Evolutionary conservation across 2,113 vertebrate species (phyloP), one percentile per base, ranked within the genome.

Genomic region (Orycteropus afer): DNA sequence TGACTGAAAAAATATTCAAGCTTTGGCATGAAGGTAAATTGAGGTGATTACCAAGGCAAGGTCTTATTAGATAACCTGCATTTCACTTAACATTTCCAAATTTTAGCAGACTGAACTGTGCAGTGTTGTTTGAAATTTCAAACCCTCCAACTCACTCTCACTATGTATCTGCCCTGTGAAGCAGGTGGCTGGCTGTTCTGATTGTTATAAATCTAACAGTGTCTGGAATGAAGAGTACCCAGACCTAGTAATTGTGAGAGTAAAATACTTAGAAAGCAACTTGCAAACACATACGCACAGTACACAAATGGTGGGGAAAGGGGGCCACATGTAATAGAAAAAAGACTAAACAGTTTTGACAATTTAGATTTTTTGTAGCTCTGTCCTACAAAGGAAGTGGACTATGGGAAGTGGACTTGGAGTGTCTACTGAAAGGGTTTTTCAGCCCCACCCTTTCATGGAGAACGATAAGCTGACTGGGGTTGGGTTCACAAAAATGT

Each of bases 361-460:
- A 83, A 79, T 89, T 96, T 86, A 45, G 40, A 81, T 81, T 81
- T 90, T 90, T 69, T 80, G 65, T 76, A 76, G 88, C 73, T 59
- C 29, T 93, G 57, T 51, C 74, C 69, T 34, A 67, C 85, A 80
- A 76, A 94, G 95, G 96, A 97, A 96, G 90, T 73, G 47, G 89
- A 73, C 22, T 61, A n/a, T n/a, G n/a, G 95, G 96, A 97, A 96
- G 90, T 73, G 47, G 89, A 73, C 22, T 61, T 63, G 53, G 76
- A 71, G 82, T 78, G 73, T 73, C 85, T 86, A 79, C 77, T 51
- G 32, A 49, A 27, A 76, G 59, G 71, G 37, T n/a, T 94, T 90
- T 53, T 85, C 61, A 71, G 42, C 61, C 42, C 61, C 89, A 74
- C 84, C 83, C 71, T 90, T 76, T 25, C 74, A 1, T 7, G 67